Percentiles rank a stretch among this genome's conserved stretches.
phyloP scores from a whole-genome alignment of 2,113 vertebrate species.

The Caretta caretta region DNA sequence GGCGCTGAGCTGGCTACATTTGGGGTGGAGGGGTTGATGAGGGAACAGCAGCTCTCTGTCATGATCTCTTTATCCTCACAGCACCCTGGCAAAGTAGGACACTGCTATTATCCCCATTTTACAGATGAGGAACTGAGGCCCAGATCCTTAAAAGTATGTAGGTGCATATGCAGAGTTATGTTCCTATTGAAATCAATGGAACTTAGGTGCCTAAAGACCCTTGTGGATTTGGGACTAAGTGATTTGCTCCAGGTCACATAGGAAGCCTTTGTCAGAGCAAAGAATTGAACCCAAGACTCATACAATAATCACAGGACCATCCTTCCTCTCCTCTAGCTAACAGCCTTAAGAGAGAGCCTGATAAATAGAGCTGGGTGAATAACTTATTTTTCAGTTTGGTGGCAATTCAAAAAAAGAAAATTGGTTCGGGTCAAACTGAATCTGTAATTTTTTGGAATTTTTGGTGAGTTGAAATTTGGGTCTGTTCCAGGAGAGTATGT shows the following conservation, averaged over 20 bases:
- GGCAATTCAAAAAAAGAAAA: background rate
- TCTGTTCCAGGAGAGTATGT: constrained; percentile 18
- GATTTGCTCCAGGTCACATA: fast-evolving
- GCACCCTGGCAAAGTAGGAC: background rate
- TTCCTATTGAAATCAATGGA: background rate
- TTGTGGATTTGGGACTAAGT: background rate
- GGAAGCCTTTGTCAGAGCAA: background rate
- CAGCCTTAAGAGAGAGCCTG: background rate
- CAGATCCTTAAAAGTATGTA: too few relatives aligned
- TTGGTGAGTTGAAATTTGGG: background rate
- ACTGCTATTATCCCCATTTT: background rate
- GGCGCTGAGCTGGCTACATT: background rate
- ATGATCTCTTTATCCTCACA: background rate
- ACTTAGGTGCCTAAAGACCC: background rate
- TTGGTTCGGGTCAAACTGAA: background rate
- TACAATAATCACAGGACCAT: fast-evolving
- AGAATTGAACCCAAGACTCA: background rate
- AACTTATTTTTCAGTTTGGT: background rate
- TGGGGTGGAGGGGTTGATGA: background rate
- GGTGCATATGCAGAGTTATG: too few relatives aligned
- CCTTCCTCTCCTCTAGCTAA: fast-evolving
- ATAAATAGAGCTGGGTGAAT: background rate
- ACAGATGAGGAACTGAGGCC: background rate
- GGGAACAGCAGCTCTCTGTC: background rate
- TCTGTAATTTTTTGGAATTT: background rate